Percentiles rank a stretch among this genome's conserved stretches.
These are phyloP conservation scores for Leucophenga montana DNA, from an alignment of 2,888 invertebrate species.

Conservation along the genomic window DNA sequence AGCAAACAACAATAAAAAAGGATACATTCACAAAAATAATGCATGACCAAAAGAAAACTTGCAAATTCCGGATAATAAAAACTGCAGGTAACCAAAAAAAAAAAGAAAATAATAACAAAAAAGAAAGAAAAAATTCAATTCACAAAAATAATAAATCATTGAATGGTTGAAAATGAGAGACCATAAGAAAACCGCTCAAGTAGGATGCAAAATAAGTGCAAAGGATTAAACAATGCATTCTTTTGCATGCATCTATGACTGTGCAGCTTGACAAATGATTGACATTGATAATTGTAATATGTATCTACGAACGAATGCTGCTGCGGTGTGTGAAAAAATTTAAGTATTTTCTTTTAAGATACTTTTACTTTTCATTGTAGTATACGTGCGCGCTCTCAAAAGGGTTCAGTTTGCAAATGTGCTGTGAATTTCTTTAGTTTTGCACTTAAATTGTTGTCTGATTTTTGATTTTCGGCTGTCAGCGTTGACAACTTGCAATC, in stretches of 20 bases:
- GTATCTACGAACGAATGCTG: constrained; percentile 36
- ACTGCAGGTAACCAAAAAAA: constrained; percentile 34
- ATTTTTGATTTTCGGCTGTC: not conserved
- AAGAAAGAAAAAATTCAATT: constrained; percentile 1
- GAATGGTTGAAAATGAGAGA: constrained; percentile 25
- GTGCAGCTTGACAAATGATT: constrained; percentile 36
- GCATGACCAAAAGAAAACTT: constrained; percentile 35
- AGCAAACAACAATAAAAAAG: constrained; percentile 43
- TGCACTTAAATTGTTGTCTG: not conserved
- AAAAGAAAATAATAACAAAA: constrained; percentile 20
- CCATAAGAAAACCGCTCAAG: constrained; percentile 34
- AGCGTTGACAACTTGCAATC: constrained; percentile 51
- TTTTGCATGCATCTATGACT: no score
- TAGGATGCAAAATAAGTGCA: constrained; percentile 59
- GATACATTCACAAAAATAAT: no score
- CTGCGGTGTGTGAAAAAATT: constrained; percentile 7
- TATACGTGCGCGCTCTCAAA: no score
- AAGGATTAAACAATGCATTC: constrained; percentile 48
- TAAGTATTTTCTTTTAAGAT: constrained; percentile 11
- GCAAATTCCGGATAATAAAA: constrained; percentile 27
- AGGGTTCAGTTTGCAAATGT: constrained; percentile 12
- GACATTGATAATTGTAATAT: constrained; percentile 38
- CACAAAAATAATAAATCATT: constrained; percentile 25
- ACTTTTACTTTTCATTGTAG: constrained; percentile 26
- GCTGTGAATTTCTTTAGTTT: constrained; percentile 22